These are phyloP conservation scores for Perizoma affinitatum DNA, from an alignment of 2,888 invertebrate genomes.

Conservation along the genomic window DNA sequence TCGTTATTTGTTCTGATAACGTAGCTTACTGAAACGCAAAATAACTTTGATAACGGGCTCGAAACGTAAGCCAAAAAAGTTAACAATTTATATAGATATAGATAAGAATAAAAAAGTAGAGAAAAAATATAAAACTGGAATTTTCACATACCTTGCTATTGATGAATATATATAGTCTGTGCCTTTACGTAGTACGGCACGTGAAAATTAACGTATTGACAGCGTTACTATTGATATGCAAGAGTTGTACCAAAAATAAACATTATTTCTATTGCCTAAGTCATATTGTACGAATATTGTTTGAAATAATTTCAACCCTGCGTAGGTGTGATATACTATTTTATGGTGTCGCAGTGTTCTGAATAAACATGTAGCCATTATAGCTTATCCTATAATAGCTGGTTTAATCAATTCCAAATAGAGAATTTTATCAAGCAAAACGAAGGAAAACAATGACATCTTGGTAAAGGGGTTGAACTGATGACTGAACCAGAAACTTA, in stretches of 20 bases:
- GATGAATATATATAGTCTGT: no score
- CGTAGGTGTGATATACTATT: conserved; percentile 36
- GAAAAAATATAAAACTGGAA: background rate
- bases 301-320: conserved; percentile 22
- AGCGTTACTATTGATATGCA: no score
- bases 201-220: no score
- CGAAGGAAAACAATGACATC: no score
- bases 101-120: conserved; percentile 7
- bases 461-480: no score
- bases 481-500: no score
- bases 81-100: conserved; percentile 11
- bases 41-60: conserved; percentile 30
- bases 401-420: background rate
- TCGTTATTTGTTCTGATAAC: conserved; percentile 28
- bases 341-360: conserved; percentile 37
- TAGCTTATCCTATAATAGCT: conserved; percentile 10
- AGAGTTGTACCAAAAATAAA: no score
- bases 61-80: conserved; percentile 10
- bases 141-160: no score
- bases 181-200: no score
- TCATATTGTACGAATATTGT: conserved; percentile 15
- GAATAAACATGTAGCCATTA: conserved; percentile 35
- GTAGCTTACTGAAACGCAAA: conserved; percentile 22
- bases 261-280: conserved; percentile 1
- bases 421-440: no score